These are phyloP conservation scores for Gobio occitaniae DNA, from an alignment of 2,797 vertebrate species.

Conservation along the genomic window DNA sequence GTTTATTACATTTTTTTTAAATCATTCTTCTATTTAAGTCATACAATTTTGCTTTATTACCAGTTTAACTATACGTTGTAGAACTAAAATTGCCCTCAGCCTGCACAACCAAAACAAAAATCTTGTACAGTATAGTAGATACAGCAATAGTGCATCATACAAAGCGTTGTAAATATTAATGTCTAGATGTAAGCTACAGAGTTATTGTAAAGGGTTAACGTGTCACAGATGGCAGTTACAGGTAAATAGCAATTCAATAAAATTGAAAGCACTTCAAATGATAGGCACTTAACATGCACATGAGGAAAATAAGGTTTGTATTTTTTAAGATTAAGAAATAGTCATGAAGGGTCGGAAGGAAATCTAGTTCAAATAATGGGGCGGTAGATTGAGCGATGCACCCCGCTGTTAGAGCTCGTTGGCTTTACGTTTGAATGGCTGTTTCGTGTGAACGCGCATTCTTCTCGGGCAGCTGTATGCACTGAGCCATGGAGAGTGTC, in stretches of 20 bases:
- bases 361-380: slow-evolving; percentile 30
- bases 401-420: slow-evolving; percentile 39
- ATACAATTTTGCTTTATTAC: background rate
- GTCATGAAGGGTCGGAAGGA: background rate
- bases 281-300: background rate
- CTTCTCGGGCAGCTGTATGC: slow-evolving; percentile 33
- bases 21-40: background rate
- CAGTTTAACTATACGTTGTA: background rate
- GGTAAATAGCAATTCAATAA: background rate
- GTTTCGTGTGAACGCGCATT: slow-evolving; percentile 42
- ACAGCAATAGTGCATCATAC: too few species aligned
- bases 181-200: slow-evolving; percentile 7
- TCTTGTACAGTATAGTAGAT: too few species aligned
- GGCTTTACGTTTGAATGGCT: slow-evolving; percentile 37
- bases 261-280: background rate
- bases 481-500: slow-evolving; percentile 16
- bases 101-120: too few species aligned
- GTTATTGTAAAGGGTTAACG: background rate
- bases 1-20: too few species aligned
- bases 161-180: background rate
- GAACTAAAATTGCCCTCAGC: too few species aligned
- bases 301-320: background rate
- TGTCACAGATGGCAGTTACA: background rate
- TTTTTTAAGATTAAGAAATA: background rate
- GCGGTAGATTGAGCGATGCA: slow-evolving; percentile 25